Conservation (phyloP, 2,888 invertebrate species). For the Dorcus parallelipipedus region DNA sequence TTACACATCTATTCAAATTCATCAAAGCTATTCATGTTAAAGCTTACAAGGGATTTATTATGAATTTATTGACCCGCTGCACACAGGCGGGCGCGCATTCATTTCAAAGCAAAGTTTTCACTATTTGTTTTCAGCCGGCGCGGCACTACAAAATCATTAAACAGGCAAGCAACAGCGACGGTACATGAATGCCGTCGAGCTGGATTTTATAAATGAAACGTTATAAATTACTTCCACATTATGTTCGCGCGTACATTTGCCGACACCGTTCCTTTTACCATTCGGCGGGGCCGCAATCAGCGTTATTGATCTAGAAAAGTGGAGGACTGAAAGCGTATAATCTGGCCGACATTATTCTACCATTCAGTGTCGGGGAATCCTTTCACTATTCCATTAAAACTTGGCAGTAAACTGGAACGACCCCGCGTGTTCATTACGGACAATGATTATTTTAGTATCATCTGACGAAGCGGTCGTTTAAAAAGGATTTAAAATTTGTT, state of each 20-base stretch:
- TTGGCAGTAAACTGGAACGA: not conserved
- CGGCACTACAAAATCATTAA: too few relatives aligned
- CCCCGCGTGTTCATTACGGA: not conserved
- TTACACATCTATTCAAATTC: too few relatives aligned
- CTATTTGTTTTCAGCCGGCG: too few relatives aligned
- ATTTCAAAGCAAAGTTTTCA: too few relatives aligned
- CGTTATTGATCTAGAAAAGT: conserved; percentile 1
- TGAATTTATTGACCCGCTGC: too few relatives aligned
- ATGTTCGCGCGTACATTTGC: not conserved
- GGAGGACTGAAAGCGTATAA: not conserved
- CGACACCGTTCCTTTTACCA: not conserved
- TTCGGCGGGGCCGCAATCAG: not conserved
- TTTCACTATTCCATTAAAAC: conserved; percentile 1
- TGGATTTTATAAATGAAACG: not conserved
- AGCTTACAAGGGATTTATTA: too few relatives aligned
- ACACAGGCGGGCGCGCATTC: too few relatives aligned
- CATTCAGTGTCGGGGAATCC: conserved; percentile 1
- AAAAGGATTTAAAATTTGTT: not conserved
- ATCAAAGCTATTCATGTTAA: too few relatives aligned
- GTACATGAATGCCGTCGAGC: too few relatives aligned
- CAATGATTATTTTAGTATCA: conserved; percentile 1
- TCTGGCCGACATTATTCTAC: not conserved
- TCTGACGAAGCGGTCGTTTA: not conserved
- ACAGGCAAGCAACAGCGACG: too few relatives aligned
- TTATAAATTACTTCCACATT: not conserved